Evolutionary conservation across 2,113 vertebrate genomes (phyloP).

Genomic region (Cranoglanis bouderius): DNA sequence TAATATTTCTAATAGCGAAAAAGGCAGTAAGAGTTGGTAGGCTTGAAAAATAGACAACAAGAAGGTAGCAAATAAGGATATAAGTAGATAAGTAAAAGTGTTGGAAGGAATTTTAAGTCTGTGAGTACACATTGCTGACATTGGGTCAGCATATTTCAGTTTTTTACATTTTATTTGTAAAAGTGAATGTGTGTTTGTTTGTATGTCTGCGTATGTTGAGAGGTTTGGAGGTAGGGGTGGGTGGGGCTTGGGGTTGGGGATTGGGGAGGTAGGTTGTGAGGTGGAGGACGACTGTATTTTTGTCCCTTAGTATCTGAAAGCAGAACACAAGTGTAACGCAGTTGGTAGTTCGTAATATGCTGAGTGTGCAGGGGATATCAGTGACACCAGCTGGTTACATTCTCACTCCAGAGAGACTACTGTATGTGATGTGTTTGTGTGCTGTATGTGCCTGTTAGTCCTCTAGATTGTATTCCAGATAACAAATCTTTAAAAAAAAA

Average conservation of each 20-base stretch:
- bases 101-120: background rate
- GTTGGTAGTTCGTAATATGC: slow-evolving; percentile 11
- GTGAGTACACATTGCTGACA: background rate
- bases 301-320: background rate
- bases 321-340: slow-evolving; percentile 2
- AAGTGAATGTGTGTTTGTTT: background rate
- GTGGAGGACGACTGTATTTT: background rate
- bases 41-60: background rate
- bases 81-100: background rate
- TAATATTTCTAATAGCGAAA: background rate
- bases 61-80: background rate
- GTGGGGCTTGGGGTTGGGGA: too few relatives aligned
- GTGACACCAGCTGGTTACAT: slow-evolving; percentile 26
- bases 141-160: background rate
- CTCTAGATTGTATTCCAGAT: background rate
- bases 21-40: background rate
- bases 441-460: background rate
- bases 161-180: background rate
- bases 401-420: background rate
- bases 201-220: background rate
- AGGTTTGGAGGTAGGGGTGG: background rate
- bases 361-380: slow-evolving; percentile 15
- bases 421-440: background rate
- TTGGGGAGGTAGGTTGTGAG: background rate
- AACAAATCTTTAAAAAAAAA: too few relatives aligned